Evolutionary conservation across 1,140 invertebrate species (phyloP).

Genomic region (Hypsibius dujardini): DNA sequence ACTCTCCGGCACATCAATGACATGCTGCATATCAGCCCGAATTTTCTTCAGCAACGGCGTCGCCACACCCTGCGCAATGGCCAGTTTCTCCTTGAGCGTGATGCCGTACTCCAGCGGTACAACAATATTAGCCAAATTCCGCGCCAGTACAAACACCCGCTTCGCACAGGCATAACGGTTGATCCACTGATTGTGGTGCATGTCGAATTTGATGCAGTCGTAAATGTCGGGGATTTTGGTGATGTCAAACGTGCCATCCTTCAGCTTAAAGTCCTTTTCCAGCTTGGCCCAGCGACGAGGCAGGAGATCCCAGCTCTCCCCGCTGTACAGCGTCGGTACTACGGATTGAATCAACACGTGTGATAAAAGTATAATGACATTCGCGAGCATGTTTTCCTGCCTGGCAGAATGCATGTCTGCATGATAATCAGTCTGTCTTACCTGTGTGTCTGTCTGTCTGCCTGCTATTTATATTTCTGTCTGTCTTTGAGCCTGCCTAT

Average conservation of each 20-base stretch:
- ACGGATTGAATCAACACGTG: neutral
- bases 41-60: constrained; percentile 91
- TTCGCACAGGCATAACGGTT: constrained; percentile 14
- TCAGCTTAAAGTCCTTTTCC: constrained; percentile 90
- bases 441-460: too few relatives aligned
- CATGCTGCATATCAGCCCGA: constrained; percentile 75
- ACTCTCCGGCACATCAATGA: constrained; percentile 45
- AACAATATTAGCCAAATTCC: constrained; percentile 2
- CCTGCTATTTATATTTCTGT: too few relatives aligned
- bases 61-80: constrained; percentile 87
- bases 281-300: constrained; percentile 93
- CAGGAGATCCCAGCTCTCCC: constrained; percentile 97
- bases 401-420: too few relatives aligned
- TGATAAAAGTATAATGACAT: too few relatives aligned
- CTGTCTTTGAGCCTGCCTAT: too few relatives aligned
- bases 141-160: neutral
- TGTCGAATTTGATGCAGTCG: constrained; percentile 96
- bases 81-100: constrained; percentile 80
- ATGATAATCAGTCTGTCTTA: too few relatives aligned
- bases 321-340: constrained; percentile 66
- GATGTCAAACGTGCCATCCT: constrained; percentile 78
- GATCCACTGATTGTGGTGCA: constrained; percentile 39
- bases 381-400: too few relatives aligned
- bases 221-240: constrained; percentile 99
- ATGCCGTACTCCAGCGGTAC: constrained; percentile 68